A percentile compares a stretch with the other conserved stretches of the same genome.
Evolutionary conservation across 2,113 vertebrate species (phyloP).

Genomic region (Danio rerio): DNA sequence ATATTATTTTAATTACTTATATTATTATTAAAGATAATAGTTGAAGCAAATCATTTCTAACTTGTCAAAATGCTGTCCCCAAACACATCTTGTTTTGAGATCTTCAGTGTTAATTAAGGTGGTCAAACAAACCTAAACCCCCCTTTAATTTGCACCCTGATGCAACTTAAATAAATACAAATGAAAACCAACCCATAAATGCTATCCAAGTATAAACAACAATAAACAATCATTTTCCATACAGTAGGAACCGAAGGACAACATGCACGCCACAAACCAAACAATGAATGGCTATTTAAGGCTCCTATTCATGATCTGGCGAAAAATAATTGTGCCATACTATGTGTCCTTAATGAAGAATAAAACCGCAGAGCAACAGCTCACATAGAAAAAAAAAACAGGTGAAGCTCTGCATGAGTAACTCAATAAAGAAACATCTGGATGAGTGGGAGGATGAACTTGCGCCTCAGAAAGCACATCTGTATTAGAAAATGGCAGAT

Average conservation of each 20-base stretch:
- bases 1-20: too few species aligned
- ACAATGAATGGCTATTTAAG: neutral
- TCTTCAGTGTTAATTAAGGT: too few species aligned
- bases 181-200: too few species aligned
- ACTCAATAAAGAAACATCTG: slow-evolving; percentile 44
- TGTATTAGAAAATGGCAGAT: slow-evolving; percentile 10
- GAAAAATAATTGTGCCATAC: slow-evolving; percentile 1
- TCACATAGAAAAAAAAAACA: slow-evolving; percentile 3
- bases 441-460: slow-evolving; percentile 9
- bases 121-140: too few species aligned
- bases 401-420: slow-evolving; percentile 3
- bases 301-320: neutral
- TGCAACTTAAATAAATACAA: too few species aligned
- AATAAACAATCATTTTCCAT: too few species aligned
- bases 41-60: too few species aligned
- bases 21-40: too few species aligned
- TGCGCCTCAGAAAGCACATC: slow-evolving; percentile 22
- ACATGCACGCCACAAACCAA: neutral
- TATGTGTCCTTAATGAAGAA: neutral
- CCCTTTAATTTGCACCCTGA: too few species aligned
- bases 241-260: neutral
- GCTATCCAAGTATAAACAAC: too few species aligned
- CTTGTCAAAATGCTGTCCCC: too few species aligned
- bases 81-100: too few species aligned
- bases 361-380: neutral